Evolutionary conservation across 2,797 vertebrate species (phyloP).

Genomic region (Cossypha caffra): DNA sequence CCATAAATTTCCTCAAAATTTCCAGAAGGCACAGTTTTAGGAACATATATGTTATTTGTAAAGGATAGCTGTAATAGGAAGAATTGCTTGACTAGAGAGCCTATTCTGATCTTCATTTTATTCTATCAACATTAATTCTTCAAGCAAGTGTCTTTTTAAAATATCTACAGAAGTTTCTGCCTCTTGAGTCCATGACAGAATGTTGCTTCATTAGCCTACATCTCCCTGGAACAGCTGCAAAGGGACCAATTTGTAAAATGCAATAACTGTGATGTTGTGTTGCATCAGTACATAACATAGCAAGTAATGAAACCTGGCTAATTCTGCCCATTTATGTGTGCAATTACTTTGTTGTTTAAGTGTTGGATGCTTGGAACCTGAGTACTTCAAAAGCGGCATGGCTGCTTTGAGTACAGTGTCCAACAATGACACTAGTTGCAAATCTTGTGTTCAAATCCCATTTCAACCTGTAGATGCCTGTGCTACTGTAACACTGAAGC

Average conservation of each 20-base stretch:
- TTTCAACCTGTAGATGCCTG: background rate
- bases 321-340: background rate
- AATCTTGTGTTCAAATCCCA: background rate
- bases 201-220: background rate
- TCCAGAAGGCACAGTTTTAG: background rate
- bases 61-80: background rate
- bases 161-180: background rate
- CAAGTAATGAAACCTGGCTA: background rate
- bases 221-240: background rate
- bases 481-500: background rate
- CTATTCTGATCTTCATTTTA: background rate
- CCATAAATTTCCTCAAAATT: background rate
- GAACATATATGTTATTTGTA: background rate
- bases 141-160: background rate
- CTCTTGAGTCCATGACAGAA: background rate
- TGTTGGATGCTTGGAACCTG: background rate
- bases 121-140: background rate
- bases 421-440: background rate
- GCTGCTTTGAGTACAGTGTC: rapidly evolving
- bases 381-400: background rate
- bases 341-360: background rate
- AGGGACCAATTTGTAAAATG: background rate
- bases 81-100: background rate
- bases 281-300: background rate
- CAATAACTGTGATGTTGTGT: background rate